These are phyloP conservation scores for Tautogolabrus adspersus DNA, from an alignment of 2,113 vertebrate species.

Conservation along the genomic window DNA sequence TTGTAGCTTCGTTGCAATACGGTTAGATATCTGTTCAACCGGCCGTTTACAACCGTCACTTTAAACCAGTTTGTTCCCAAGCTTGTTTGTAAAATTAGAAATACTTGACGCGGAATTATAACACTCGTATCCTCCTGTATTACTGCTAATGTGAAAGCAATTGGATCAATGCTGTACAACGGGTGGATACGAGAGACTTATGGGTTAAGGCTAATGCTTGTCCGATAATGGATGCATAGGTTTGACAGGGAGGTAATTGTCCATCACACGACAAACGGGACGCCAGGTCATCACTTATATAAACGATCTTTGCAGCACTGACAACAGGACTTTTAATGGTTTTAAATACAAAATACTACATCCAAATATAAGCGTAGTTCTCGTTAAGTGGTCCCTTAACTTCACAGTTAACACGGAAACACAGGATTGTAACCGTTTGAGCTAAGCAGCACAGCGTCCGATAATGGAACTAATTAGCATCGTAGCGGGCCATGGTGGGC, in stretches of 20 bases:
- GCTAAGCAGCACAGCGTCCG: slow-evolving; percentile 30
- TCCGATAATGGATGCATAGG: slow-evolving; percentile 53
- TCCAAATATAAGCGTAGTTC: fast-evolving
- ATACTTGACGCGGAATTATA: fast-evolving
- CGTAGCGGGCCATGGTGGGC: slow-evolving; percentile 60
- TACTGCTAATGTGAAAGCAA: no score
- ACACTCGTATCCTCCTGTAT: no score
- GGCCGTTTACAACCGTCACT: not conserved
- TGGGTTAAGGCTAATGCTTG: not conserved
- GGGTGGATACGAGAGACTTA: no score
- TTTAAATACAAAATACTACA: fast-evolving
- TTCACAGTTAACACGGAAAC: not conserved
- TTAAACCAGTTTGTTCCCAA: not conserved
- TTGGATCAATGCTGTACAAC: no score
- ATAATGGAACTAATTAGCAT: slow-evolving; percentile 68
- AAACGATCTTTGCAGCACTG: not conserved
- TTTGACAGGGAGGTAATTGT: slow-evolving; percentile 48
- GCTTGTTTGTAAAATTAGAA: not conserved
- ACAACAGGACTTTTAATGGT: fast-evolving
- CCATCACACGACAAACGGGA: slow-evolving; percentile 34
- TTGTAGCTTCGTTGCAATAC: not conserved
- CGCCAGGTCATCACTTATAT: slow-evolving; percentile 11
- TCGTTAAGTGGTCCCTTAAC: fast-evolving
- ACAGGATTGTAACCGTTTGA: not conserved
- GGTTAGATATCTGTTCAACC: not conserved